These are phyloP conservation scores for Pelecanus crispus DNA, from an alignment of 2,113 vertebrate species.

Conservation along the genomic window DNA sequence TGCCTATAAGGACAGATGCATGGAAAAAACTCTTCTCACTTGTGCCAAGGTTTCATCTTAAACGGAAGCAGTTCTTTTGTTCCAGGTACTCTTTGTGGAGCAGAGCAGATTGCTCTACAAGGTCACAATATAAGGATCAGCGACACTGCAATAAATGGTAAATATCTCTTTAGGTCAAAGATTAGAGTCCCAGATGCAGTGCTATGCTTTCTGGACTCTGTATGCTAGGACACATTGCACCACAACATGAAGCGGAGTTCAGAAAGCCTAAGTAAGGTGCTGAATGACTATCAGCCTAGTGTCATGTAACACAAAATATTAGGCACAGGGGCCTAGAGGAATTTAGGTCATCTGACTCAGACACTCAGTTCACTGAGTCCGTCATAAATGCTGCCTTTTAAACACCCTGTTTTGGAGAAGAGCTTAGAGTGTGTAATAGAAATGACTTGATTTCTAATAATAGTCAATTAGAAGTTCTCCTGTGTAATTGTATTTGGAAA, in stretches of 20 bases:
- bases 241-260: not conserved
- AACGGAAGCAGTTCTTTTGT: not conserved
- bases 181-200: not conserved
- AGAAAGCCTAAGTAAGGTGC: conserved; percentile 27
- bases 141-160: not conserved
- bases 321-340: conserved; percentile 1
- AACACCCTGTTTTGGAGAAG: not conserved
- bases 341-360: conserved; percentile 50
- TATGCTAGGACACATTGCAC: not conserved
- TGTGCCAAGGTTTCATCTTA: not conserved
- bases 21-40: not conserved
- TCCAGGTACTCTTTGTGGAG: not conserved
- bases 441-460: conserved; percentile 24
- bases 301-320: conserved; percentile 4
- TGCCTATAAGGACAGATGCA: not conserved
- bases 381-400: conserved; percentile 5
- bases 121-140: not conserved
- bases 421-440: not conserved
- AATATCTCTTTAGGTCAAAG: not conserved
- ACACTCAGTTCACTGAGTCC: not conserved
- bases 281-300: not conserved
- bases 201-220: not conserved
- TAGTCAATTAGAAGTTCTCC: conserved; percentile 19
- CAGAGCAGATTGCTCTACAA: not conserved
- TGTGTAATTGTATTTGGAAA: conserved; percentile 51